Percentiles rank a stretch among this genome's conserved stretches.
These are phyloP conservation scores for Caenorhabditis uteleia DNA, from an alignment of 2,888 invertebrate genomes.

Conservation along the genomic window DNA sequence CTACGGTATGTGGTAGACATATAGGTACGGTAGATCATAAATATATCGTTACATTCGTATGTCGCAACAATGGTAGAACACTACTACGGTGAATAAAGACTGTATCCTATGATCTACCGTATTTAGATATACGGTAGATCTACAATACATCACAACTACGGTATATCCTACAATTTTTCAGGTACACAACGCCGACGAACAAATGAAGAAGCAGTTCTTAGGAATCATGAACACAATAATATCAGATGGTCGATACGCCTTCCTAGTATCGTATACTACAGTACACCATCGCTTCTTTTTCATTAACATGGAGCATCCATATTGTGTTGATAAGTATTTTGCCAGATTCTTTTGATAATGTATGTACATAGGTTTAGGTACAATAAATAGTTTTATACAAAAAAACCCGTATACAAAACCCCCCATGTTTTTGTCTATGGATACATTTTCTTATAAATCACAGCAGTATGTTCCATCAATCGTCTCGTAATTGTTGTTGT, in stretches of 20 bases:
- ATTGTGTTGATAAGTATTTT: constrained; percentile 29
- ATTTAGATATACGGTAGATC: too few species aligned
- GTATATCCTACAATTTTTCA: not conserved
- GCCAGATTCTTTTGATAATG: constrained; percentile 28
- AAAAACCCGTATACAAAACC: too few species aligned
- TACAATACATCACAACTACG: too few species aligned
- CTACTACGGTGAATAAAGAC: too few species aligned
- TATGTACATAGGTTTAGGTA: too few species aligned
- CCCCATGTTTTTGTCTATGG: too few species aligned
- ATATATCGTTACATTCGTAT: too few species aligned
- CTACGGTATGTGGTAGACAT: too few species aligned
- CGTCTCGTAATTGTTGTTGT: constrained; percentile 60
- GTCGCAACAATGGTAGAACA: too few species aligned
- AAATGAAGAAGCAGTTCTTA: constrained; percentile 16
- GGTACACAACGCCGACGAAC: constrained; percentile 23
- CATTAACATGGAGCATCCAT: constrained; percentile 29
- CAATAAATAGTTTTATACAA: too few species aligned
- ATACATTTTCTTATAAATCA: constrained; percentile 65
- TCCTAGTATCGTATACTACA: constrained; percentile 27
- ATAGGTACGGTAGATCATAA: too few species aligned
- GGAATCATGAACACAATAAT: constrained; percentile 24
- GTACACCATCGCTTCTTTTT: constrained; percentile 32
- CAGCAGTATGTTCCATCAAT: constrained; percentile 64
- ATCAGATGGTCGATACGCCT: constrained; percentile 25
- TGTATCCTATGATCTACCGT: too few species aligned